Conservation (phyloP, 2,113 vertebrate species). For the Corvus hawaiiensis region DNA sequence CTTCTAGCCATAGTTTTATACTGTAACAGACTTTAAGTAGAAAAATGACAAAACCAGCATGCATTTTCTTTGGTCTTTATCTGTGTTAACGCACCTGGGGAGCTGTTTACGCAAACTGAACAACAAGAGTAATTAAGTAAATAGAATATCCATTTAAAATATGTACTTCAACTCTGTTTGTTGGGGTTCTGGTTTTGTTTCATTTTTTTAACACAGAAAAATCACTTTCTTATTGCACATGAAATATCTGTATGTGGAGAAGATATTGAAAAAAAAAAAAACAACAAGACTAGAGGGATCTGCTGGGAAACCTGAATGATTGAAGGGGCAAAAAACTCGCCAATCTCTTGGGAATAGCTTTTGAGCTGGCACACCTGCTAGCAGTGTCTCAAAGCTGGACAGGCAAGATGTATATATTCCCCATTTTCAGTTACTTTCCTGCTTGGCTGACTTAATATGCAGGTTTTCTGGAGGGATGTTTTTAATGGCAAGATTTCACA, state of each 20-base stretch:
- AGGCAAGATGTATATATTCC: not conserved
- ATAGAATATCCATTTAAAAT: not conserved
- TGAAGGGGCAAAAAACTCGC: accelerated
- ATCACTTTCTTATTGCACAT: not conserved
- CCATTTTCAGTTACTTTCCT: not conserved
- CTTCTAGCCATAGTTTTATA: not conserved
- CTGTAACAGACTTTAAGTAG: not conserved
- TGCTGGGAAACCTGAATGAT: not conserved
- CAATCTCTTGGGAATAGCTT: not conserved
- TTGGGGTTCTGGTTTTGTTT: accelerated
- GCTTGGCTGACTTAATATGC: not conserved
- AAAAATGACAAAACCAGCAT: not conserved
- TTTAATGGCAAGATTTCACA: conserved; percentile 44
- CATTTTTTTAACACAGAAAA: not conserved
- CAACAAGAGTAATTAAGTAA: not conserved
- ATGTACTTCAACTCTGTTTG: not conserved
- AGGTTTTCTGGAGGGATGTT: conserved; percentile 11
- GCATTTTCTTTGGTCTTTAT: not conserved
- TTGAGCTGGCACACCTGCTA: not conserved
- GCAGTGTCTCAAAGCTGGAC: not conserved
- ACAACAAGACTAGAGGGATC: not conserved
- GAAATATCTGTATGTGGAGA: not conserved
- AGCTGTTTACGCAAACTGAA: not conserved
- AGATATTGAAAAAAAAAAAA: not conserved
- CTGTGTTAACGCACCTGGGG: not conserved